Conservation (phyloP, 2,797 vertebrate genomes). For the Sebastes steindachneri region DNA sequence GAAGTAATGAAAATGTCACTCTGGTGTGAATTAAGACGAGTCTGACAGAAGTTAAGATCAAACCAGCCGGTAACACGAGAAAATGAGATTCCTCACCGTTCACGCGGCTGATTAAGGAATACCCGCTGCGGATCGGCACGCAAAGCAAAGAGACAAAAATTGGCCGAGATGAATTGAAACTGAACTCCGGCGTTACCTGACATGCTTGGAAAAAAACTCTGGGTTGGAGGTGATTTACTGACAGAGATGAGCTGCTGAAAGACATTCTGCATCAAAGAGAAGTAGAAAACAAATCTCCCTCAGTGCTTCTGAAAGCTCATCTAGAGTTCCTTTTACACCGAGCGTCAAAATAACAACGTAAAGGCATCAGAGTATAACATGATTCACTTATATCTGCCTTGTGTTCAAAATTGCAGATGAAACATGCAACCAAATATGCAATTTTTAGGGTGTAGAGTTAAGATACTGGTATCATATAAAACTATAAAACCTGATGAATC, state of each 20-base stretch:
- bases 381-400: too few relatives aligned
- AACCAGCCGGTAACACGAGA: conserved; percentile 32
- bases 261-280: background rate
- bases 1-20: conserved; percentile 29
- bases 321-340: too few relatives aligned
- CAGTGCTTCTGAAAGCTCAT: too few relatives aligned
- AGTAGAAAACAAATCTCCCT: background rate
- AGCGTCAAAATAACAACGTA: too few relatives aligned
- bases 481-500: too few relatives aligned
- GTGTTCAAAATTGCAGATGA: too few relatives aligned
- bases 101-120: conserved; percentile 7
- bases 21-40: conserved; percentile 10
- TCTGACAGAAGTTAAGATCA: conserved; percentile 37
- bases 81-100: conserved; percentile 17
- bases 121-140: background rate
- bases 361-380: too few relatives aligned
- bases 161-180: conserved; percentile 9
- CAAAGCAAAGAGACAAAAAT: conserved; percentile 5
- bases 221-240: background rate
- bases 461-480: too few relatives aligned
- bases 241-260: background rate
- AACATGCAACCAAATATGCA: too few relatives aligned
- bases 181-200: conserved; percentile 11
- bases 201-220: background rate
- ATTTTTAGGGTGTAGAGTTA: too few relatives aligned